These are phyloP conservation scores for Sminthurinus aureus DNA, from an alignment of 2,888 invertebrate species.

Conservation along the genomic window DNA sequence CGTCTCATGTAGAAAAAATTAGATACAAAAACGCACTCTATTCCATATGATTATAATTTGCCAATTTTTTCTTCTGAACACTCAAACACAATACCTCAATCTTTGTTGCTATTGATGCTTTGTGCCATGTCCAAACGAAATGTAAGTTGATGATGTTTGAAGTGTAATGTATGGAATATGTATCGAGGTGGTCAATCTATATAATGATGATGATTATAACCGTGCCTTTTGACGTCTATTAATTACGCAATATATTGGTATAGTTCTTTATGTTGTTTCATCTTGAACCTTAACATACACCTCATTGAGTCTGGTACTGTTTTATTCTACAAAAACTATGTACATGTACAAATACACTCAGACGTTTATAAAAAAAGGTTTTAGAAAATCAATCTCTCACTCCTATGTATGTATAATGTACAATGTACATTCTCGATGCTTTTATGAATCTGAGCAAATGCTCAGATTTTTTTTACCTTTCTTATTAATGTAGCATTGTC, in stretches of 20 bases:
- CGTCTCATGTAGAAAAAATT: neutral
- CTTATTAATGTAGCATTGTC: neutral
- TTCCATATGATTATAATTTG: neutral
- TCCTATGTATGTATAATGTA: neutral
- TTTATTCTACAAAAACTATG: neutral
- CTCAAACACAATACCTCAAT: neutral
- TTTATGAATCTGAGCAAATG: neutral
- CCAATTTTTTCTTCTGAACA: neutral
- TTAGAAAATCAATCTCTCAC: neutral
- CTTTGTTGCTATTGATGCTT: constrained; percentile 7
- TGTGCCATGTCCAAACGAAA: constrained; percentile 21
- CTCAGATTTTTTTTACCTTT: neutral
- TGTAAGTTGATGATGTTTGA: constrained; percentile 19
- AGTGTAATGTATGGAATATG: neutral
- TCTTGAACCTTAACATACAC: constrained; percentile 17
- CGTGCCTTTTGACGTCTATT: constrained; percentile 30
- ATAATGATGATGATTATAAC: neutral
- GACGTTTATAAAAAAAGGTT: neutral
- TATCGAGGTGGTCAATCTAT: constrained; percentile 37
- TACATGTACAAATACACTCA: neutral
- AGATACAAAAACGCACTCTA: neutral
- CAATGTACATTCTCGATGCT: too few relatives aligned
- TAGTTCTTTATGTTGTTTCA: constrained; percentile 17
- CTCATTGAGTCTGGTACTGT: neutral
- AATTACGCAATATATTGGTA: constrained; percentile 18